A percentile compares a stretch with the other conserved stretches of the same genome.
Conservation (phyloP, 2,113 vertebrate species). For the Phoxinus phoxinus region DNA sequence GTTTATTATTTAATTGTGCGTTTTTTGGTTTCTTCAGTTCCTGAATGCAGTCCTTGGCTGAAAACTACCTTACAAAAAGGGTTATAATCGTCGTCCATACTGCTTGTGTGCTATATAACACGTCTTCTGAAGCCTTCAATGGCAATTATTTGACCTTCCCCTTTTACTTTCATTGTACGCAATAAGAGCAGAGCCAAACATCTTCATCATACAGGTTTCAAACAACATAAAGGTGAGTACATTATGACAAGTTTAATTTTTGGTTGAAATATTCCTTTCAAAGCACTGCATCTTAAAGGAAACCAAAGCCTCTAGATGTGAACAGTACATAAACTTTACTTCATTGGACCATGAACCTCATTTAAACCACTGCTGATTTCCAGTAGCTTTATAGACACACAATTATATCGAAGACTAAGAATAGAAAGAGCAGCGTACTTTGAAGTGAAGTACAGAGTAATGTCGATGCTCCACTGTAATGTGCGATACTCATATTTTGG, state of each 20-base stretch:
- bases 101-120: neutral
- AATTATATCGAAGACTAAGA: neutral
- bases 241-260: neutral
- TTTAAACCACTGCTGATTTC: neutral
- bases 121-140: neutral
- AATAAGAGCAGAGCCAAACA: neutral
- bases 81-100: neutral
- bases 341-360: neutral
- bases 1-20: neutral
- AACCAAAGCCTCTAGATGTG: neutral
- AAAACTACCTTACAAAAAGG: neutral
- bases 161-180: neutral
- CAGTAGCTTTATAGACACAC: slow-evolving; percentile 18
- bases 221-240: neutral
- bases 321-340: neutral
- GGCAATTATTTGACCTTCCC: neutral
- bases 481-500: neutral
- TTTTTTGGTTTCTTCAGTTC: neutral
- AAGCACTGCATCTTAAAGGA: neutral
- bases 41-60: neutral
- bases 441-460: too few relatives aligned
- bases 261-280: neutral
- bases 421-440: slow-evolving; percentile 18
- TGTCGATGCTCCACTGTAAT: too few relatives aligned
- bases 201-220: neutral